These are phyloP conservation scores for Cecidostiba fungosa DNA, from an alignment of 2,888 invertebrate species.

Conservation along the genomic window DNA sequence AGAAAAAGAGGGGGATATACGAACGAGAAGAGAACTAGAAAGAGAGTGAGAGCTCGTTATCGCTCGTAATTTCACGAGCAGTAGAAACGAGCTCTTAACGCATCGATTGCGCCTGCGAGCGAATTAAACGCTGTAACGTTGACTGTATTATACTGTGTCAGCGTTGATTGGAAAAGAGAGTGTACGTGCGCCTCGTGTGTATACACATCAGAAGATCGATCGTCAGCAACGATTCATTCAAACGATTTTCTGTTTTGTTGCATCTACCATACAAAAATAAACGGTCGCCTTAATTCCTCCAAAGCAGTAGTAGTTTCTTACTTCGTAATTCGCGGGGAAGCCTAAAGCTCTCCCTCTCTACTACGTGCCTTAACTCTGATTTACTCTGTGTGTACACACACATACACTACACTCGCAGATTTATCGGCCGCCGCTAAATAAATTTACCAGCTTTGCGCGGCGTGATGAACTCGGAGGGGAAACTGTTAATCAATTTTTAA, in stretches of 20 bases:
- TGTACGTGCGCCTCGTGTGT: too few species aligned
- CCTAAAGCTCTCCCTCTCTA: not conserved
- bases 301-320: not conserved
- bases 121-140: not conserved
- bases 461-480: not conserved
- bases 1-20: not conserved
- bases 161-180: not conserved
- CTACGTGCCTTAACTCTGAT: conserved; percentile 18
- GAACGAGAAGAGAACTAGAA: not conserved
- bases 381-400: not conserved
- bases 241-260: too few species aligned
- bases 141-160: not conserved
- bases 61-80: conserved; percentile 50
- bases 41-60: conserved; percentile 45
- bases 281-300: too few species aligned
- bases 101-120: conserved; percentile 32
- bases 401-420: not conserved
- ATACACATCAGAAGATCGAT: too few species aligned
- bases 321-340: not conserved
- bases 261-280: too few species aligned
- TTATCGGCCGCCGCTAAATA: conserved; percentile 12
- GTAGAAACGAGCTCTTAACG: conserved; percentile 10
- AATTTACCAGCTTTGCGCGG: not conserved
- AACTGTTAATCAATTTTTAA: conserved; percentile 33
- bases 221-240: too few species aligned